phyloP scores from a whole-genome alignment of 2,113 vertebrate species.

The Eira barbara region DNA sequence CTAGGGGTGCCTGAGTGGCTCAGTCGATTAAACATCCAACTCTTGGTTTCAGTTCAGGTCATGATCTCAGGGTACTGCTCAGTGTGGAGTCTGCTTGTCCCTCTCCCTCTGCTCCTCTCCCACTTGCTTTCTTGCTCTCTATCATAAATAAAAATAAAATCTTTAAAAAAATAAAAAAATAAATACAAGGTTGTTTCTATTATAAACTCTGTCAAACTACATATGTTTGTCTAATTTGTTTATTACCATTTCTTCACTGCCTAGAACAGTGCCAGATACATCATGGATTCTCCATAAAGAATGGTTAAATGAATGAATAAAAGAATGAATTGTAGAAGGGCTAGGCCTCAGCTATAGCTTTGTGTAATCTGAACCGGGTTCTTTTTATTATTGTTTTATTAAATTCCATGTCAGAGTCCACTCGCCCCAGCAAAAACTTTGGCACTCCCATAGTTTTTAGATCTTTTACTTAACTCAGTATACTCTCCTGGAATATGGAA shows the following conservation, averaged over 20 bases:
- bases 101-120: neutral
- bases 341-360: neutral
- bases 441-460: neutral
- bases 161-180: neutral
- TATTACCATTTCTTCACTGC: neutral
- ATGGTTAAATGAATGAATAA: neutral
- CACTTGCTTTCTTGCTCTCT: neutral
- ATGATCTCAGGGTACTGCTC: neutral
- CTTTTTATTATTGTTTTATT: neutral
- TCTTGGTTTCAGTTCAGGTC: neutral
- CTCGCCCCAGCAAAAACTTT: neutral
- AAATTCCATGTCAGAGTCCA: neutral
- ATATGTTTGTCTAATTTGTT: neutral
- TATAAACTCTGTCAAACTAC: neutral
- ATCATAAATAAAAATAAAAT: neutral
- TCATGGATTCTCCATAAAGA: neutral
- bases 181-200: neutral
- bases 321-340: neutral
- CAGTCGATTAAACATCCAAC: neutral
- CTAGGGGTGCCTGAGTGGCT: neutral
- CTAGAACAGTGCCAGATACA: neutral
- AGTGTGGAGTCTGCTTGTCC: neutral
- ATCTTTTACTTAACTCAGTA: neutral
- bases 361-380: neutral
- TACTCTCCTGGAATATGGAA: neutral